phyloP scores from a whole-genome alignment of 2,113 vertebrate species.

The Brachirus orientalis region DNA sequence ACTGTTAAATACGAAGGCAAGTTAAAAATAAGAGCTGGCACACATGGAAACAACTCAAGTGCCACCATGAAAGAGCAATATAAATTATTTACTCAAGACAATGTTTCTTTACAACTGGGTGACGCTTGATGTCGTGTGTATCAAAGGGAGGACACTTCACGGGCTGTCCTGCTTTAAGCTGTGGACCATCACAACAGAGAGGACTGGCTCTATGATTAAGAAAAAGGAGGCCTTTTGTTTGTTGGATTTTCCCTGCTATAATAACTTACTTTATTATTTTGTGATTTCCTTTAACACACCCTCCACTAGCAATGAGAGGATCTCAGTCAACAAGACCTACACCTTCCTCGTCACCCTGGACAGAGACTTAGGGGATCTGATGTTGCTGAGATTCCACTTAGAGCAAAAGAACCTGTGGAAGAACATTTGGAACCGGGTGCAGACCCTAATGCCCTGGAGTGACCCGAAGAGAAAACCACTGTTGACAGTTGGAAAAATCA shows the following conservation, averaged over 20 bases:
- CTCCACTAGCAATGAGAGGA: conserved; percentile 81
- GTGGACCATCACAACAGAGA: background rate
- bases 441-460: conserved; percentile 87
- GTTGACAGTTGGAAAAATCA: conserved; percentile 84
- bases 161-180: conserved; percentile 21
- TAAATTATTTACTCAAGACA: conserved; percentile 65
- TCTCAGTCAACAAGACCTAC: conserved; percentile 87
- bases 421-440: conserved; percentile 88
- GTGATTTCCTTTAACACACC: background rate
- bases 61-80: conserved; percentile 59
- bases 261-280: background rate
- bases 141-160: conserved; percentile 34
- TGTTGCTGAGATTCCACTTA: conserved; percentile 88
- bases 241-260: background rate
- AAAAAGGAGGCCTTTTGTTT: background rate
- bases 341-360: conserved; percentile 91
- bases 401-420: conserved; percentile 85
- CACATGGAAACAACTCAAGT: conserved; percentile 53
- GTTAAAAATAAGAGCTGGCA: conserved; percentile 37
- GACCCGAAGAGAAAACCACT: conserved; percentile 60
- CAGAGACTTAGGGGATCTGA: conserved; percentile 88
- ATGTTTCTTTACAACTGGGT: conserved; percentile 25
- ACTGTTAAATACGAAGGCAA: conserved; percentile 14
- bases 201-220: background rate
- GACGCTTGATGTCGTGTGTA: conserved; percentile 36